Base-by-base conservation (phyloP, 1,140 invertebrate species). In the Araneus ventricosus region DNA sequence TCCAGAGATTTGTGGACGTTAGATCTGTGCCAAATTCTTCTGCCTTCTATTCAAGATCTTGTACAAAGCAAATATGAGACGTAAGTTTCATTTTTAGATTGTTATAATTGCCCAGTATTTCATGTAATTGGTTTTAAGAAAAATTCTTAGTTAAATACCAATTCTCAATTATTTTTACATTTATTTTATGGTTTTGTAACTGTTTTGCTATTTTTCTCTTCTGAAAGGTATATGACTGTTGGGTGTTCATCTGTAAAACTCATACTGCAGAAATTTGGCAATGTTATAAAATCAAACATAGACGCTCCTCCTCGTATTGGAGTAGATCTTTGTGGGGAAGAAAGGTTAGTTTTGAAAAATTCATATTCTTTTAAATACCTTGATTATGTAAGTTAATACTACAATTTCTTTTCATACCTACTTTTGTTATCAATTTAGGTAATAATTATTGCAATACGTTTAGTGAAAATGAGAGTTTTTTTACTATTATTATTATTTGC, bases 1-100 rank as follows among this genome's bases (percentile, higher is more conserved):
- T n/a, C n/a, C n/a, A 96, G 98, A 94, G 97, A 97, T 30, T 96
- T 98, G 88, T 99, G 99, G 98, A 99, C 97, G 95, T 96, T 99
- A 95, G 98, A 99, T 95, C 96, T 99, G 70, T 99, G 98, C 95
- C 97, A 97, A 94, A 96, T 97, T 89, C 96, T 99, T 94, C 95
- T 99, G 84, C 98, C 98, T 63, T 97, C 98, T 94, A 97, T 99
- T 94, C 97, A 97, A 95, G 97, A 98, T 94, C 96, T 99, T 45
- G 95, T 99, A 52, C 97, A 98, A 95, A 99, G 98, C 96, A 98
- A 98, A 97, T 98, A 98, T 96, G 99, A 99, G 97, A 97, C 97
- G 98, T 99, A 96, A 97, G 98, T 98, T 90, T 41, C 82, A 37
- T n/a, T 39, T 6, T 27, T 10, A 67, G 10, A 22, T 14, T 67